Evolutionary conservation across 2,797 vertebrate species (phyloP), one percentile per base, ranked within the genome.

Genomic region (Kryptopterus vitreolus): DNA sequence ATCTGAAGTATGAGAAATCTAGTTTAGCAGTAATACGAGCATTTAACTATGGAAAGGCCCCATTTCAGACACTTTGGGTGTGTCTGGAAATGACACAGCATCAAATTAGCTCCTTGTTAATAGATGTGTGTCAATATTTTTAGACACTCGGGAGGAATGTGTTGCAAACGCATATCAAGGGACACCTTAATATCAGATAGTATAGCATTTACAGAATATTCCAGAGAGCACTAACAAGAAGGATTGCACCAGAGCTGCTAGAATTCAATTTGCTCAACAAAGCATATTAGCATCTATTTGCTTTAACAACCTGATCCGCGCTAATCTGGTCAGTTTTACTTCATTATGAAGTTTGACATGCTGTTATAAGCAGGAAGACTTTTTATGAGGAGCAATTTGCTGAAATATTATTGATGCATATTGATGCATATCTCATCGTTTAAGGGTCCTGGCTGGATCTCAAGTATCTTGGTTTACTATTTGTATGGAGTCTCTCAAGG

Each of bases 1-100:
- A 83, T 77, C 71, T 83, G 72, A 83, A 80, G 69, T 85, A 76
- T 81, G 59, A 53, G 75, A 82, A 78, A 82, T 59, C 78, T 73
- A 75, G 80, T 85, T 85, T 65, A 74, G 29, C 35, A 70, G 48
- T 59, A 71, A 80, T 81, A 81, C 69, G 77, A 82, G 65, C 66
- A n/a, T 29, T 55, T 35, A 35, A 71, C 53, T 69, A 58, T 48
- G 12, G 2, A 55, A n/a, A 33, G 12, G 35, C 35, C 24, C 59
- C 63, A 43, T 1, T 50, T 33, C n/a, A n/a, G 20, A 29, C 29
- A 38, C 16, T 26, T 38, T 70, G 35, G 46, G 22, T 79, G 15
- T 63, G 59, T 55, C 35, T 81, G 46, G 35, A 66, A 74, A 74
- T 74, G 55, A 43, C 26, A 58, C 55, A 74, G 22, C n/a, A 74